These are phyloP conservation scores for Trichopoda pennipes DNA, from an alignment of 2,888 invertebrate species.

Conservation along the genomic window DNA sequence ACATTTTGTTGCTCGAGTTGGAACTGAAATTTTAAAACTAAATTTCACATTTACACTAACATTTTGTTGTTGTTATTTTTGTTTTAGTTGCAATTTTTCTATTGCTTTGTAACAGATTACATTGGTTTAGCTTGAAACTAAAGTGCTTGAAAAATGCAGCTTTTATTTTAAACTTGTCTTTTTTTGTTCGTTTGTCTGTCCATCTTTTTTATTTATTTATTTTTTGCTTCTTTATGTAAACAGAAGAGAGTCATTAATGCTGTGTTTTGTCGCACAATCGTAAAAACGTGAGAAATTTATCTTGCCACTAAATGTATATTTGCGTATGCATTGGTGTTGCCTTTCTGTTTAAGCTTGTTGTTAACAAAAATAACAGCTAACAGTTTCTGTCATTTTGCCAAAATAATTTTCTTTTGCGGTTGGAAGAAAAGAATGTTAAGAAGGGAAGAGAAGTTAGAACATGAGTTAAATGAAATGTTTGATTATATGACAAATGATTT, in stretches of 20 bases:
- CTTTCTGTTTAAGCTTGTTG: constrained; percentile 32
- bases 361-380: background rate
- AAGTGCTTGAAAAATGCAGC: constrained; percentile 18
- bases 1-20: constrained; percentile 29
- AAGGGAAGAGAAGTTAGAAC: constrained; percentile 1
- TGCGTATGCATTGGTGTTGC: constrained; percentile 34
- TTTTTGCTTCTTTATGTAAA: constrained; percentile 19
- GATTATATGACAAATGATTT: constrained; percentile 38
- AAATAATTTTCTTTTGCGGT: constrained; percentile 50
- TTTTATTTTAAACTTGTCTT: constrained; percentile 24
- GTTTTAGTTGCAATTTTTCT: background rate
- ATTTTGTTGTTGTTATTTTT: background rate
- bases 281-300: constrained; percentile 76
- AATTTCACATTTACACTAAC: constrained; percentile 31
- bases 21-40: constrained; percentile 7
- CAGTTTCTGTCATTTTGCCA: constrained; percentile 62
- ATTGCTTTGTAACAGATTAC: constrained; percentile 8
- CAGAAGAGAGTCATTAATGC: constrained; percentile 62
- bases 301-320: constrained; percentile 60
- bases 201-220: background rate
- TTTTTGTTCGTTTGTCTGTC: constrained; percentile 22
- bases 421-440: constrained; percentile 27
- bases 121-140: constrained; percentile 10
- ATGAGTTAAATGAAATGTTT: constrained; percentile 41
- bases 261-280: constrained; percentile 71